Conservation (phyloP, 1,140 invertebrate species). For the Leptinotarsa texana region DNA sequence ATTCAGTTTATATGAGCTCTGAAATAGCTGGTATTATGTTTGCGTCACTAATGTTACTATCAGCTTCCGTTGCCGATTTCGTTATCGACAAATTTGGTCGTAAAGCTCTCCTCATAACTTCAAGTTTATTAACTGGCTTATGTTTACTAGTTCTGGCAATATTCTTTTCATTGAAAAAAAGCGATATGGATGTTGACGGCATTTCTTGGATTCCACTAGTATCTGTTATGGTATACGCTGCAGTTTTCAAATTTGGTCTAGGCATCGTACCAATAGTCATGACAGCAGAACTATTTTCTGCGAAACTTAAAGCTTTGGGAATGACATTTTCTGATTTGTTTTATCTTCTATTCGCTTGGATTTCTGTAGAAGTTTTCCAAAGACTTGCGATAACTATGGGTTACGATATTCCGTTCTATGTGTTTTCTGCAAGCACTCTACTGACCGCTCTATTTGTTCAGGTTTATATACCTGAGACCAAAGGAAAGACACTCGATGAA, state of each 20-base stretch:
- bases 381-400: slow-evolving; percentile 58
- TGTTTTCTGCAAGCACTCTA: slow-evolving; percentile 66
- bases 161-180: slow-evolving; percentile 44
- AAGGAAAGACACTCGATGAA: slow-evolving; percentile 74
- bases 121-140: slow-evolving; percentile 40
- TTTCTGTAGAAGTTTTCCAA: slow-evolving; percentile 70
- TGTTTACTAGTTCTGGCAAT: slow-evolving; percentile 36
- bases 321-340: slow-evolving; percentile 48
- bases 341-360: slow-evolving; percentile 58
- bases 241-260: slow-evolving; percentile 43
- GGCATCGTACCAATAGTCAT: slow-evolving; percentile 71
- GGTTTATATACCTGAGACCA: slow-evolving; percentile 74
- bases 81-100: slow-evolving; percentile 56
- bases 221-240: slow-evolving; percentile 43
- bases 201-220: slow-evolving; percentile 44
- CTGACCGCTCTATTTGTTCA: slow-evolving; percentile 65
- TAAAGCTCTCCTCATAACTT: slow-evolving; percentile 54
- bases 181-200: slow-evolving; percentile 21
- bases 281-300: slow-evolving; percentile 69
- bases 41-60: slow-evolving; percentile 50
- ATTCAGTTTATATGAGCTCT: slow-evolving; percentile 41
- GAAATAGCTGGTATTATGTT: slow-evolving; percentile 53
- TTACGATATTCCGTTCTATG: slow-evolving; percentile 65
- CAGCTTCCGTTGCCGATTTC: slow-evolving; percentile 47
- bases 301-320: slow-evolving; percentile 60